Base-by-base conservation (phyloP, 1,140 invertebrate species). In the Latrodectus geometricus region DNA sequence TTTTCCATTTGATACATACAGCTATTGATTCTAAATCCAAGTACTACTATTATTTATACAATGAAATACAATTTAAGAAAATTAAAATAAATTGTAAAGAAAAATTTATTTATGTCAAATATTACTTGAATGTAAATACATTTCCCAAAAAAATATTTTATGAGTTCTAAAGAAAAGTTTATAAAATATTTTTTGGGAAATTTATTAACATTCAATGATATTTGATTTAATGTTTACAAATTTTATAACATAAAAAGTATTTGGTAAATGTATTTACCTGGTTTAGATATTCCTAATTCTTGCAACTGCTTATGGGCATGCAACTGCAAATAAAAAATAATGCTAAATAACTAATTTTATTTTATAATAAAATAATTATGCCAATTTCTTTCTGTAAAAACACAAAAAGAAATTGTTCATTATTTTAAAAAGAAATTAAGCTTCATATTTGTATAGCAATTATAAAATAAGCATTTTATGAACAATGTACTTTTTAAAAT, bases 251-350 rank as follows among this genome's bases (percentile, higher is more conserved):
- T 35, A 5, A 35, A 35, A 35, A 35, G 35, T 5, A 35, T 35
- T 35, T 35, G 1, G 35, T 35, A 35, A 35, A 35, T 35, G 35
- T 35, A 35, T 35, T 48, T 78, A 70, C 73, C 75, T 86, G 68
- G 20, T 49, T n/a, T 12, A 61, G 12, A 21, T 15, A 76, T 49
- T 76, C 73, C 35, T 48, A 84, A 52, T n/a, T 50, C 49, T 15
- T 50, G 21, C 20, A 23, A 56, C 20, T 82, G 79, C n/a, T 48
- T 82, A 17, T 76, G 35, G 23, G 82, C 72, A 65, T 75, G 54
- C 14, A 68, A 54, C 70, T 84, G 15, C 8, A 75, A 61, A 79
- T 65, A 66, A 61, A 50, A 49, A 8, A 74, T 21, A 65, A 65
- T 61, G 15, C 48, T 52, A 56, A 48, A 73, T 72, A 35, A 82